A percentile compares a stretch with the other conserved stretches of the same genome.
Evolutionary conservation across 2,888 invertebrate genomes (phyloP).

Genomic region (Tribolium freemani): DNA sequence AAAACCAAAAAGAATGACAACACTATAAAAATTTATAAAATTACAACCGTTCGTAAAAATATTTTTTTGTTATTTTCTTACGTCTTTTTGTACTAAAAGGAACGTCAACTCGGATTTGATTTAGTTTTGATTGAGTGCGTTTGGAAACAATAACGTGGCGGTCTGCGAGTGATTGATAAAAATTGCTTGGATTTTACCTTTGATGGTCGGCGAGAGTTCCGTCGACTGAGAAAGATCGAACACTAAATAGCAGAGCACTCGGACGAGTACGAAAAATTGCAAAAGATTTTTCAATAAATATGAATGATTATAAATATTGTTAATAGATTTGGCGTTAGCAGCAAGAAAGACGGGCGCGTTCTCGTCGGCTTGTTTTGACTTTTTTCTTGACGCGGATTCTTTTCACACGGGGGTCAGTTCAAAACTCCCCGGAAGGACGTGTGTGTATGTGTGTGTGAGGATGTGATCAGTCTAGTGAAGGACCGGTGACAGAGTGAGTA

Average conservation of each 20-base stretch:
- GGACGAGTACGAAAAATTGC: constrained; percentile 34
- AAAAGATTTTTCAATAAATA: constrained; percentile 17
- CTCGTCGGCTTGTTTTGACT: constrained; percentile 14
- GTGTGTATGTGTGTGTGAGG: constrained; percentile 33
- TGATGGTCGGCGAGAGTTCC: constrained; percentile 42
- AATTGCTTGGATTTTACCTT: constrained; percentile 41
- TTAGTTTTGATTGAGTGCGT: constrained; percentile 36
- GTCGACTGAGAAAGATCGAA: constrained; percentile 39
- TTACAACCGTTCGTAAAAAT: constrained; percentile 52
- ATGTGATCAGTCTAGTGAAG: constrained; percentile 50
- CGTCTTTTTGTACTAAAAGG: constrained; percentile 64
- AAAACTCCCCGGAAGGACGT: constrained; percentile 44
- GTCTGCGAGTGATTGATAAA: constrained; percentile 34
- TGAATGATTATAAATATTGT: constrained; percentile 3
- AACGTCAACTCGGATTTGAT: constrained; percentile 51
- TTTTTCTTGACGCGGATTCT: constrained; percentile 5
- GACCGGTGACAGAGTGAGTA: constrained; percentile 64
- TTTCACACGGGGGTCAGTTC: constrained; percentile 31
- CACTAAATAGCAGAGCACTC: constrained; percentile 41
- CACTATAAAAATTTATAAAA: constrained; percentile 22
- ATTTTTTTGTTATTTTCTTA: constrained; percentile 34
- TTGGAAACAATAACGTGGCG: constrained; percentile 38
- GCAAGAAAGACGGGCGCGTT: constrained; percentile 42
- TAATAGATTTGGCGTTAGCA: constrained; percentile 43
- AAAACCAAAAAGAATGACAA: constrained; percentile 55